These are phyloP conservation scores for Zaprionus africanus DNA, from an alignment of 1,140 invertebrate species.

Conservation along the genomic window DNA sequence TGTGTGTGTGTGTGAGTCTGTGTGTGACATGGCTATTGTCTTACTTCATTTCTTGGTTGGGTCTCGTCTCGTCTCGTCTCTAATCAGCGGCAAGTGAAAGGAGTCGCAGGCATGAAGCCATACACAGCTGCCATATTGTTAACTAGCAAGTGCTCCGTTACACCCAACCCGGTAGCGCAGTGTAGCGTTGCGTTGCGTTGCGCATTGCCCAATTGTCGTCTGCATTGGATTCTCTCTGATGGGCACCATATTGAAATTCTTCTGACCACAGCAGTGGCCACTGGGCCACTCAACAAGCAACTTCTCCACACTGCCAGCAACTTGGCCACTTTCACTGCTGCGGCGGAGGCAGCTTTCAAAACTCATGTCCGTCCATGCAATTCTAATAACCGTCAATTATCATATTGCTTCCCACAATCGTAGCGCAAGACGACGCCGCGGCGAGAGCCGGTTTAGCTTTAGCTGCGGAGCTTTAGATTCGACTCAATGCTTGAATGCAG, in stretches of 20 bases:
- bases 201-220: slow-evolving; percentile 50
- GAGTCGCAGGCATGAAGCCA: slow-evolving; percentile 72
- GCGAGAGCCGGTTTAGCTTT: slow-evolving; percentile 48
- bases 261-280: slow-evolving; percentile 1
- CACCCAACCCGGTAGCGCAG: slow-evolving; percentile 78
- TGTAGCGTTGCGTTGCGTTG: slow-evolving; percentile 60
- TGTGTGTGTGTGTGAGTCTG: slow-evolving; percentile 6
- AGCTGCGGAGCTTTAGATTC: slow-evolving; percentile 14
- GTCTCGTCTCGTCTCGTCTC: slow-evolving; percentile 45
- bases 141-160: slow-evolving; percentile 70
- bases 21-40: slow-evolving; percentile 63
- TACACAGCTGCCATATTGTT: slow-evolving; percentile 69
- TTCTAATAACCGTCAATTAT: slow-evolving; percentile 72
- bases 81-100: slow-evolving; percentile 76
- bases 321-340: slow-evolving; percentile 54
- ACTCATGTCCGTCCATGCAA: slow-evolving; percentile 56
- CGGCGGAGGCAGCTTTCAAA: slow-evolving; percentile 40
- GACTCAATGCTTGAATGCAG: slow-evolving; percentile 39
- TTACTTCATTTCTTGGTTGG: slow-evolving; percentile 55
- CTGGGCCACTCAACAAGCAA: slow-evolving; percentile 4
- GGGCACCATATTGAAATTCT: slow-evolving; percentile 29
- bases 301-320: neutral
- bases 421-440: slow-evolving; percentile 3
- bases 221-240: slow-evolving; percentile 16
- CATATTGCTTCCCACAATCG: slow-evolving; percentile 57